These are phyloP conservation scores for Hydrophis major DNA, from an alignment of 2,797 vertebrate genomes.

Conservation along the genomic window DNA sequence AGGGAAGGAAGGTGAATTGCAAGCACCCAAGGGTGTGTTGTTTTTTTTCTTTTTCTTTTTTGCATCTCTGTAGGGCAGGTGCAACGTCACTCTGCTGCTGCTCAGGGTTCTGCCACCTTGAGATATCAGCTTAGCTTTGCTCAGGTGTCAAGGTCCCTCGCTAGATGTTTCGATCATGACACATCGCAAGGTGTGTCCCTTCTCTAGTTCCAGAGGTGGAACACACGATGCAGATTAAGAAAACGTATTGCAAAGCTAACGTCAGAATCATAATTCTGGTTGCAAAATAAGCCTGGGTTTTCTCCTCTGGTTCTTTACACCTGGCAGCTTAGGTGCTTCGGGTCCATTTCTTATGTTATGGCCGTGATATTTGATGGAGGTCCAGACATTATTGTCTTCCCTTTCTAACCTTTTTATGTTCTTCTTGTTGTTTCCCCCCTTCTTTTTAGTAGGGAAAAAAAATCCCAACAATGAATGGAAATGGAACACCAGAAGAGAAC, in stretches of 20 bases:
- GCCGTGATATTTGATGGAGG: background rate
- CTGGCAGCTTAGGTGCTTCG: background rate
- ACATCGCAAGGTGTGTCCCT: background rate
- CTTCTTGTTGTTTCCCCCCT: background rate
- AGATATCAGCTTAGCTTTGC: constrained; percentile 11
- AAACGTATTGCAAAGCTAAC: background rate
- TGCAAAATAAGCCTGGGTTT: background rate
- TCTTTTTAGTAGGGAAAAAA: background rate
- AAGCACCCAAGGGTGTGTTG: background rate
- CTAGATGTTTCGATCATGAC: background rate
- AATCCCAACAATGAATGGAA: background rate
- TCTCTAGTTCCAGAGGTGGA: background rate
- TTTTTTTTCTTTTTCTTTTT: too few relatives aligned
- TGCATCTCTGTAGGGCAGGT: background rate
- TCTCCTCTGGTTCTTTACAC: too few relatives aligned
- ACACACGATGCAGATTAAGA: background rate
- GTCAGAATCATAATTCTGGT: background rate
- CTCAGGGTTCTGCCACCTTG: background rate
- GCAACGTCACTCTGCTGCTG: background rate
- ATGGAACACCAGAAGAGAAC: background rate
- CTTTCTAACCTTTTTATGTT: background rate
- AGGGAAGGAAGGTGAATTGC: background rate
- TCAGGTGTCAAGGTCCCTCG: background rate
- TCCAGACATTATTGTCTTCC: background rate
- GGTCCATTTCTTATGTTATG: background rate